Evolutionary conservation across 2,797 vertebrate species (phyloP), one percentile per base, ranked within the genome.

Genomic region (Petrocephalus schoutedeni): DNA sequence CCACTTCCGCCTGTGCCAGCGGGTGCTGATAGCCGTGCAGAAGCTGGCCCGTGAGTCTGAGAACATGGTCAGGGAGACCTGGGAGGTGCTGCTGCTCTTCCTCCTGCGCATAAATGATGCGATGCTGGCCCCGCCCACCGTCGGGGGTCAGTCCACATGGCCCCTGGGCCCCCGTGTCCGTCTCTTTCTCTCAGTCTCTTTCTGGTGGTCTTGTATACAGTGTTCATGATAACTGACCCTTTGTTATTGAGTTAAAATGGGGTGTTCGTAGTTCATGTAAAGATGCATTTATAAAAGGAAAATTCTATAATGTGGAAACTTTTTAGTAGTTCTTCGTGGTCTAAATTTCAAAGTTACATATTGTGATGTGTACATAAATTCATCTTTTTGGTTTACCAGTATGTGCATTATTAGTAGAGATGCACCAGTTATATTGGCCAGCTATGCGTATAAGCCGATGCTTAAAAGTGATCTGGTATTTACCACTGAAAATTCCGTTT

Each of bases 71-170:
- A 95, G 96, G 93, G 97, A 99, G 93, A 99, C 98, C 56, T 98
- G 98, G 98, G 97, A 98, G 91, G 96, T 96, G 88, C 95, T 99
- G 91, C 93, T 99, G 2, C 94, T 98, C 77, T 99, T 99, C 93
- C 94, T 99, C 91, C 96, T 99, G 57, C 96, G 96, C 92, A 97
- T 99, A 94, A 98, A 98, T 91, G 97, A 98, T 90, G 95, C 94
- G 32, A 95, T 98, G 71, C 93, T 98, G 88, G 96, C 97, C 41
- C 96, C 96, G 23, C 97, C 97, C 91, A 98, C 96, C 87, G 94
- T 97, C 80, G 96, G 97, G 97, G 98, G 98, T 98, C 92, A 91
- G 90, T 92, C 14, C 0, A 1, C 36, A 28, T 64, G 2, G 4
- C 19, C 36, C n/a, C 6, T 12, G 10, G 1, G 4, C 21, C 28